These are phyloP conservation scores for Lasius fuliginosus DNA, from an alignment of 2,888 invertebrate species.

Conservation along the genomic window DNA sequence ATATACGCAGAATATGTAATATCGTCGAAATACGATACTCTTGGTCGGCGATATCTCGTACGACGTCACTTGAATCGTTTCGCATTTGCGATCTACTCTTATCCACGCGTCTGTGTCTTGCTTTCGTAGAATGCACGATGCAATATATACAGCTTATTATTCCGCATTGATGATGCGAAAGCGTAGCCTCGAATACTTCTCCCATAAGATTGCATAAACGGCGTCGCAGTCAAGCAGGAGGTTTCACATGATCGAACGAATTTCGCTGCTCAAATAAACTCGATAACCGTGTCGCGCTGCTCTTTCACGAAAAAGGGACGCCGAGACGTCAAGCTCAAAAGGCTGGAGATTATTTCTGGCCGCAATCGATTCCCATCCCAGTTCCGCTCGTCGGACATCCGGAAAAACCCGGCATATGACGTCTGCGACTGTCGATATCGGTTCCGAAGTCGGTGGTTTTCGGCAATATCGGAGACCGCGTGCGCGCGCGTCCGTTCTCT, in stretches of 20 bases:
- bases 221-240: background rate
- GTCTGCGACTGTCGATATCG: constrained; percentile 69
- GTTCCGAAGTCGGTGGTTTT: constrained; percentile 69
- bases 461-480: constrained; percentile 67
- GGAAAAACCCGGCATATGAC: constrained; percentile 63
- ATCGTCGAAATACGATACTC: constrained; percentile 68
- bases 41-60: constrained; percentile 69
- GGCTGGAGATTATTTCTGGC: constrained; percentile 57
- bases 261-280: constrained; percentile 38
- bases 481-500: constrained; percentile 19
- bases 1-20: constrained; percentile 77
- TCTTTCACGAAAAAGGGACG: constrained; percentile 32
- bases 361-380: constrained; percentile 67
- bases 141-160: constrained; percentile 59
- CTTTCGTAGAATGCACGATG: constrained; percentile 59
- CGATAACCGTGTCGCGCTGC: constrained; percentile 45
- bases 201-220: constrained; percentile 10
- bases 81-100: constrained; percentile 63
- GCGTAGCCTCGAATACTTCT: constrained; percentile 24
- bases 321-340: constrained; percentile 51
- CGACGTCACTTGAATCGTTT: constrained; percentile 56
- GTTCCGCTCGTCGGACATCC: constrained; percentile 61
- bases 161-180: constrained; percentile 38
- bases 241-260: constrained; percentile 18
- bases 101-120: constrained; percentile 62